A percentile compares a stretch with the other conserved stretches of the same genome.
phyloP scores from a whole-genome alignment of 37 sponge, comb jelly and placozoan genomes.

The Axinella damicornis region DNA sequence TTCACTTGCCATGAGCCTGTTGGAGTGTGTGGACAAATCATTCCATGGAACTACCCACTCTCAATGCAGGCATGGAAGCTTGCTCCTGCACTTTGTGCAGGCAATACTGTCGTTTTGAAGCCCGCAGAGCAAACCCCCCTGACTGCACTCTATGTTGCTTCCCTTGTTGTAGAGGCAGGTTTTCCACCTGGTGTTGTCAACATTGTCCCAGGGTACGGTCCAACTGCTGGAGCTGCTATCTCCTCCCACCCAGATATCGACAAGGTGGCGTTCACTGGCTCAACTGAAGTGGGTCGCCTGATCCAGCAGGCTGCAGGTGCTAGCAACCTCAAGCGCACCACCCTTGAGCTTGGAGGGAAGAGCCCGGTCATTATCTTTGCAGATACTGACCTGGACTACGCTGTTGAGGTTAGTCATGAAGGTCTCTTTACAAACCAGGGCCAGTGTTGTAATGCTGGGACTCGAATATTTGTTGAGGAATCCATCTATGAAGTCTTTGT shows the following conservation, averaged over 20 bases:
- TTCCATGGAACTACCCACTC: conserved; percentile 99
- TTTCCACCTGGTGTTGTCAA: too few relatives aligned
- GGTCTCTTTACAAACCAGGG: too few relatives aligned
- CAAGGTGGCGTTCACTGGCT: conserved; percentile 95
- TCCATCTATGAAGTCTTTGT: conserved; percentile 97
- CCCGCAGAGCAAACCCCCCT: too few relatives aligned
- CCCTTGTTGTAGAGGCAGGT: conserved; percentile 89
- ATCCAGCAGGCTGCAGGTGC: too few relatives aligned
- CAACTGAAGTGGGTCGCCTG: too few relatives aligned
- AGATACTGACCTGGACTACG: conserved; percentile 93
- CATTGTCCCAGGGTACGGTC: conserved; percentile 90
- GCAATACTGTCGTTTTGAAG: too few relatives aligned
- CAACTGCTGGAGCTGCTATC: conserved; percentile 96
- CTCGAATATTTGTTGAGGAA: conserved; percentile 91
- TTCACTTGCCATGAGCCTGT: conserved; percentile 97
- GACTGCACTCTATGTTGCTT: conserved; percentile 91
- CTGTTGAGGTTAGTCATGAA: conserved; percentile 87
- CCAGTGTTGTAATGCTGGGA: too few relatives aligned
- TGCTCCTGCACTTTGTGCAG: too few relatives aligned
- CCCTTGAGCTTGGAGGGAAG: too few relatives aligned
- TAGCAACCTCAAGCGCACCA: too few relatives aligned
- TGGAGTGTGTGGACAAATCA: conserved; percentile 92
- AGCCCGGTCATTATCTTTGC: conserved; percentile 91
- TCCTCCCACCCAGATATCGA: conserved; percentile 89
- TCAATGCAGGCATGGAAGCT: too few relatives aligned